Evolutionary conservation across 2,888 invertebrate species (phyloP).

Genomic region (Apomyelois bistriatella): DNA sequence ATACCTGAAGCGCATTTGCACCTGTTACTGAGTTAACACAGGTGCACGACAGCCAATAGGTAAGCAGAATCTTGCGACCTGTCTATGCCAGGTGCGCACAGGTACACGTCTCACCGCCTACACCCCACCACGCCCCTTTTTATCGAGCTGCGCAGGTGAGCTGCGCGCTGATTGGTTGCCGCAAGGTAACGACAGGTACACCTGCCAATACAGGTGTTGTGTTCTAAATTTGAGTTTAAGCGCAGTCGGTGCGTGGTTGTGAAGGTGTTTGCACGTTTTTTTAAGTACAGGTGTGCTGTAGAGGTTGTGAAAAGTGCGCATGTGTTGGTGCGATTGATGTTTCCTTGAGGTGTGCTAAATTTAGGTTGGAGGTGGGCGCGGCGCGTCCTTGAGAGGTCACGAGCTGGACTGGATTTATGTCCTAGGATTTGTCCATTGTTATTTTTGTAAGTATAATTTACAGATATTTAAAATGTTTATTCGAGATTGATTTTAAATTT

Average conservation of each 20-base stretch:
- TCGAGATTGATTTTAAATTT: too few relatives aligned
- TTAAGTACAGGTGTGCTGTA: slow-evolving; percentile 23
- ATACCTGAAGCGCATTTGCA: slow-evolving; percentile 16
- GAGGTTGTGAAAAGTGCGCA: slow-evolving; percentile 60
- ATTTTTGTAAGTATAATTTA: neutral
- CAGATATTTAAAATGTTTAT: neutral
- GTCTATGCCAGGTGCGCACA: slow-evolving; percentile 55
- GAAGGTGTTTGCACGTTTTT: slow-evolving; percentile 29
- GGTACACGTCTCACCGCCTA: slow-evolving; percentile 45
- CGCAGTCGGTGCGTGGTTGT: slow-evolving; percentile 31
- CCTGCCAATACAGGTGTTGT: slow-evolving; percentile 52
- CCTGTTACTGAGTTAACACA: slow-evolving; percentile 2
- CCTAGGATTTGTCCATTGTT: neutral
- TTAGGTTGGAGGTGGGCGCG: slow-evolving; percentile 65
- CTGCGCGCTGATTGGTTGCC: slow-evolving; percentile 73
- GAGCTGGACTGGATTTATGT: slow-evolving; percentile 18
- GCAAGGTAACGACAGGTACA: slow-evolving; percentile 59
- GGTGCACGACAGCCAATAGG: slow-evolving; percentile 42
- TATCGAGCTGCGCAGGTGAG: slow-evolving; percentile 78
- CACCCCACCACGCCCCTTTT: slow-evolving; percentile 60
- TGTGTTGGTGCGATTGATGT: slow-evolving; percentile 76
- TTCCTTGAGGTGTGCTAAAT: slow-evolving; percentile 77
- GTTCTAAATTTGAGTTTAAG: slow-evolving; percentile 22
- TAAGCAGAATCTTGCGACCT: slow-evolving; percentile 35
- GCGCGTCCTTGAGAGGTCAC: slow-evolving; percentile 45